Percentiles rank a stretch among this genome's conserved stretches.
These are phyloP conservation scores for Picathartes gymnocephalus DNA, from an alignment of 2,113 vertebrate genomes.

Conservation along the genomic window DNA sequence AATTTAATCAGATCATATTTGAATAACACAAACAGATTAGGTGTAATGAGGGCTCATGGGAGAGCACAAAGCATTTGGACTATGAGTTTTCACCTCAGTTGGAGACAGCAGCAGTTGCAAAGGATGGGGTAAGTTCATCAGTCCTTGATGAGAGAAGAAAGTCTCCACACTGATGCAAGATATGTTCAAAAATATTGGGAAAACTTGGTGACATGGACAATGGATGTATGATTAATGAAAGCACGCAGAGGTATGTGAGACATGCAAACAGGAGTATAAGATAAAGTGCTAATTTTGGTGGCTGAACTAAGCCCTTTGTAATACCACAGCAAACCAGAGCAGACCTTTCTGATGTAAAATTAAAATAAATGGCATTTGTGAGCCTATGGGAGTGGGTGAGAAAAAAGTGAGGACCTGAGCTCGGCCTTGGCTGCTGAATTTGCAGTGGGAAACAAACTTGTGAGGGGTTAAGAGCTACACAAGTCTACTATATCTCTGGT, in stretches of 20 bases:
- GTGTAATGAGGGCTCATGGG: background rate
- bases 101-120: background rate
- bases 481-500: background rate
- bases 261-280: background rate
- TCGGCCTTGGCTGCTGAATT: background rate
- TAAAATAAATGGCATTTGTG: background rate
- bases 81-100: background rate
- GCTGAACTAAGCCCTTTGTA: background rate
- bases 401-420: background rate
- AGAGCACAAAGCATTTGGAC: background rate
- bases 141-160: background rate
- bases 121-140: background rate
- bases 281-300: background rate
- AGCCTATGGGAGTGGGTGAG: background rate
- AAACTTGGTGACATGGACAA: background rate
- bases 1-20: background rate
- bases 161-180: background rate
- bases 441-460: background rate
- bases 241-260: background rate
- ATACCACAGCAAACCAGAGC: background rate
- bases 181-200: background rate
- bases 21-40: background rate
- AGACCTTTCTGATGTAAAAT: background rate
- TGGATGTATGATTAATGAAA: background rate
- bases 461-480: background rate